phyloP scores from a whole-genome alignment of 2,888 invertebrate species.

The Aleiodes testaceus region DNA sequence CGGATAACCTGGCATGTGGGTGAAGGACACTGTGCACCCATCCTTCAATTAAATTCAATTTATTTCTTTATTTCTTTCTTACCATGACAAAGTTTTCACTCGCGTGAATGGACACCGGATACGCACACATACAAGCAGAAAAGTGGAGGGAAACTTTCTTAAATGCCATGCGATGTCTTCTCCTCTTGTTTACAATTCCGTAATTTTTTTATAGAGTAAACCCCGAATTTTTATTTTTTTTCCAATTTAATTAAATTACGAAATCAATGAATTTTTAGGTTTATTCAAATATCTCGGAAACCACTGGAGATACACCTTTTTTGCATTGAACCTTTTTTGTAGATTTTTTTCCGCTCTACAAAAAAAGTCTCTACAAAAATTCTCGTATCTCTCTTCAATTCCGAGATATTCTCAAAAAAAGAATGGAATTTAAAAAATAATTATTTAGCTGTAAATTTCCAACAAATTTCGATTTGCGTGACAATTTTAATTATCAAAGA shows the following conservation, averaged over 20 bases:
- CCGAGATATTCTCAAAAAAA: too few relatives aligned
- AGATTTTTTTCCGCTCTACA: too few relatives aligned
- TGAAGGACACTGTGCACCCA: slow-evolving; percentile 43
- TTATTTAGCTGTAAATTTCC: background rate
- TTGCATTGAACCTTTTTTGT: too few relatives aligned
- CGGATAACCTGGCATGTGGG: slow-evolving; percentile 34
- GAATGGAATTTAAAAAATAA: too few relatives aligned
- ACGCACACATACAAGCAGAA: slow-evolving; percentile 10
- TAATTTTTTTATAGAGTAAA: background rate
- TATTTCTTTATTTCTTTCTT: background rate
- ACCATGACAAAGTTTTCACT: slow-evolving; percentile 40
- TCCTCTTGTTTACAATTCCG: slow-evolving; percentile 12
- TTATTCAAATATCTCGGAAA: too few relatives aligned
- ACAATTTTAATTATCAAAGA: background rate
- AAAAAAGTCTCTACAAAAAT: too few relatives aligned
- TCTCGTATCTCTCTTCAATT: too few relatives aligned
- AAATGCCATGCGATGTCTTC: background rate
- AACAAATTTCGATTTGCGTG: slow-evolving; percentile 14
- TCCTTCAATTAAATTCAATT: slow-evolving; percentile 3
- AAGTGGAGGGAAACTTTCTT: slow-evolving; percentile 16
- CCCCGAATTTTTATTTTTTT: background rate
- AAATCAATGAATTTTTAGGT: too few relatives aligned
- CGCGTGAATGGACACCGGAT: slow-evolving; percentile 42
- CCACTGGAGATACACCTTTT: too few relatives aligned
- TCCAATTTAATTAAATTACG: too few relatives aligned